A percentile compares a stretch with the other conserved stretches of the same genome.
Evolutionary conservation across 2,113 vertebrate species (phyloP).

Genomic region (Saimiri boliviensis): DNA sequence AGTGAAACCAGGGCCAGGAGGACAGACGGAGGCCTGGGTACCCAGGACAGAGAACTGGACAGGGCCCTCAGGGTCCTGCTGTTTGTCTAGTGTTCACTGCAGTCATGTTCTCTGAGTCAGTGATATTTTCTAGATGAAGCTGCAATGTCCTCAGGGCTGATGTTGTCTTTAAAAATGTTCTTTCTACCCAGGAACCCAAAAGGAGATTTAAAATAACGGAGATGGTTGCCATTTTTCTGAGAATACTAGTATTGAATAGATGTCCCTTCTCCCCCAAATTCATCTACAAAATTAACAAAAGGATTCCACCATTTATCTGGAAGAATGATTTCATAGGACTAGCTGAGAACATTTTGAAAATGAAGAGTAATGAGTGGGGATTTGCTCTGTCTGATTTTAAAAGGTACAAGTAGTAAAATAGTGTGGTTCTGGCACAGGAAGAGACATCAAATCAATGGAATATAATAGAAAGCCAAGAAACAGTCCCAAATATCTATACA

Average conservation of each 20-base stretch:
- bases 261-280: conserved; percentile 15
- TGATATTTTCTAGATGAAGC: background rate
- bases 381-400: background rate
- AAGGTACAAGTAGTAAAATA: background rate
- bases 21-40: no score
- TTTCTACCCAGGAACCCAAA: background rate
- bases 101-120: background rate
- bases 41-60: accelerated
- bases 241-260: conserved; percentile 7
- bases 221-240: background rate
- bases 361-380: background rate
- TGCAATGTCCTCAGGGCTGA: background rate
- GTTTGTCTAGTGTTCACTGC: background rate
- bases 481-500: background rate
- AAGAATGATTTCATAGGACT: conserved; percentile 2
- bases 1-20: accelerated
- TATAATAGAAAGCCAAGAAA: background rate
- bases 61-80: background rate
- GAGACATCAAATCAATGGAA: conserved; percentile 39
- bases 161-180: background rate
- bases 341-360: background rate
- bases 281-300: conserved; percentile 45
- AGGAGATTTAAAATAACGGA: background rate
- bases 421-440: background rate
- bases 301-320: background rate